Evolutionary conservation across 2,888 invertebrate genomes (phyloP).

Genomic region (Lycaena phlaeas): DNA sequence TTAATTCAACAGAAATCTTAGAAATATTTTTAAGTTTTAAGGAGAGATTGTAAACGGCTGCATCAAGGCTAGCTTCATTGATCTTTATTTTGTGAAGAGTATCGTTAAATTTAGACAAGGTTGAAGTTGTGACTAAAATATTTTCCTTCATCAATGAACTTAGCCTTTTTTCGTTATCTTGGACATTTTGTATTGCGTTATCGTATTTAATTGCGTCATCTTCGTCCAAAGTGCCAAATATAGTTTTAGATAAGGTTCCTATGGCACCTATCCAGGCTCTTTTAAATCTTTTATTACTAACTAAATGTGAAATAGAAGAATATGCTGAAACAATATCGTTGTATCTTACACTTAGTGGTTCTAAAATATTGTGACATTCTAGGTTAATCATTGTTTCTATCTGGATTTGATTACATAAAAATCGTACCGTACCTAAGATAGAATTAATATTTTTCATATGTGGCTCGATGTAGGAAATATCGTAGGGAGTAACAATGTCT

Average conservation of each 20-base stretch:
- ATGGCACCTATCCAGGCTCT: no score
- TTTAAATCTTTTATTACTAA: no score
- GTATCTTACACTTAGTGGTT: no score
- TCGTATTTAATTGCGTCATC: constrained; percentile 13
- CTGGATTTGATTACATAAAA: constrained; percentile 13
- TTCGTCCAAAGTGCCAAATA: constrained; percentile 10
- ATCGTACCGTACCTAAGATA: constrained; percentile 12
- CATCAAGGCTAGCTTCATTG: constrained; percentile 11
- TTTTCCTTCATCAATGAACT: constrained; percentile 18
- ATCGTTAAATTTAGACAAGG: constrained; percentile 8
- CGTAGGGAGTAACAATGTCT: constrained; percentile 16
- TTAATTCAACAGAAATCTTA: neutral
- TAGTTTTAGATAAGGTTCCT: constrained; percentile 3
- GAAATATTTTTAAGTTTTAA: neutral
- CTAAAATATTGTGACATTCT: no score
- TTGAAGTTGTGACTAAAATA: constrained; percentile 15
- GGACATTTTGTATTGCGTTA: no score
- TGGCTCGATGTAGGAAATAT: constrained; percentile 17
- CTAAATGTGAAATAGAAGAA: no score
- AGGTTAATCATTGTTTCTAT: constrained; percentile 1
- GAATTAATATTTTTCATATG: constrained; percentile 19
- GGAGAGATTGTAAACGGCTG: constrained; percentile 14
- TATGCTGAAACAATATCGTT: no score
- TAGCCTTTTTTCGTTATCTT: neutral
- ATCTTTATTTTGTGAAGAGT: constrained; percentile 11